Base-by-base conservation (phyloP, 2,888 invertebrate species). In the Hirtodrosophila histrioides region DNA sequence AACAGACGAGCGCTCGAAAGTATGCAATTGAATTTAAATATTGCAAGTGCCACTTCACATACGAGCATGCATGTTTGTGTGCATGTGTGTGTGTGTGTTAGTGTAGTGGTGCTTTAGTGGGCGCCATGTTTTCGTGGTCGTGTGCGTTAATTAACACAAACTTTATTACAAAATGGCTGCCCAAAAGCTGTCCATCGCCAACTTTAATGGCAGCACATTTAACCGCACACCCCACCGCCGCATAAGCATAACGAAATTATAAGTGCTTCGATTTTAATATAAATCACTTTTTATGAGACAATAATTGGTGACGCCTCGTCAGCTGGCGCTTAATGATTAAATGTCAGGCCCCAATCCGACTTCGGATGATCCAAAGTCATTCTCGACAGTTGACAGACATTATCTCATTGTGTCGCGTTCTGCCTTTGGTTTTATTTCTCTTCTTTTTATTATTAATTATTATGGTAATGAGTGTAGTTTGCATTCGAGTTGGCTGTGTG, bases 11-110 rank as follows among this genome's bases (percentile, higher is more conserved):
- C 71, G 73, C 86, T 70, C 57, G 54, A 85, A 85, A 82, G 74
- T 76, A 68, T 84, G 79, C 87, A 85, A 85, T 87, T 85, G 88
- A 87, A 85, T 87, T 87, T 87, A 74, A 85, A 85, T 87, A 86
- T 87, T 82, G 75, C 85, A 81, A 76, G 79, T 62, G 73, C 37
- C 44, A 29, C 48, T 23, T 43, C 44, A 46, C 43, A 51, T 39
- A 17, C 49, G 11, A 31, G 17, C 45, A 7, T 40, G 29, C 17
- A 8, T 12, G 11, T 48, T 11, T 35, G 27, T 31, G 12, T 17
- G 56, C 33, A 36, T 43, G 10, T 54, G 41, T 40, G 9, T 54
- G 17, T 33, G 4, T 35, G 9, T 33, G 11, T 23, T 3, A 11
- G 4, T 37, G 41, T 43, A 57, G 37, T 49, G 55, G 33, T 43